phyloP scores from a whole-genome alignment of 1,140 invertebrate species.

The Xylocopa sonorina region DNA sequence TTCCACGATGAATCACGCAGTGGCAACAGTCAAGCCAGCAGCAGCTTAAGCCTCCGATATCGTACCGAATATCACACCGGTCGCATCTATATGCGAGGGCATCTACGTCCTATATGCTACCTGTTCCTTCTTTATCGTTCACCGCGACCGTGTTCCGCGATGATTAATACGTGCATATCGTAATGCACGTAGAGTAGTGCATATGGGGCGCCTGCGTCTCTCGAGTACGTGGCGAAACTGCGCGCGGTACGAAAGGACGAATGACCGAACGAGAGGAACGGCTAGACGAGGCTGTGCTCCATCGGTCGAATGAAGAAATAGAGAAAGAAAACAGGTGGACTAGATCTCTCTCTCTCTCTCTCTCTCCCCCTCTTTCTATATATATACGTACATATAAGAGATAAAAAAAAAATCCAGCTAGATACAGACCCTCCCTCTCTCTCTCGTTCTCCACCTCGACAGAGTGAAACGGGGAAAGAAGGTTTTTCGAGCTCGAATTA shows the following conservation, averaged over 20 bases:
- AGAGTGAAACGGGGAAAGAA: conserved; percentile 35
- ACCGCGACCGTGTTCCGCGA: conserved; percentile 59
- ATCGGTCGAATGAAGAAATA: conserved; percentile 27
- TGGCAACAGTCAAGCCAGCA: background rate
- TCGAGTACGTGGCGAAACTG: conserved; percentile 51
- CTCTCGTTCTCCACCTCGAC: no score
- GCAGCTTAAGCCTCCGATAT: background rate
- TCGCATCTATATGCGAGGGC: background rate
- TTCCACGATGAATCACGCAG: conserved; percentile 38
- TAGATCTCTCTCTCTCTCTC: no score
- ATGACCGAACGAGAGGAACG: conserved; percentile 29
- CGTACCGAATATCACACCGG: conserved; percentile 14
- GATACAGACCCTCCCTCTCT: no score
- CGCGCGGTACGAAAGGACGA: conserved; percentile 26
- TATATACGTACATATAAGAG: no score
- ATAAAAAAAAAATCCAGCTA: conserved; percentile 28
- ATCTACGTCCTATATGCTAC: conserved; percentile 15
- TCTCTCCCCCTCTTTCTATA: no score
- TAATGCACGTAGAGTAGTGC: conserved; percentile 31
- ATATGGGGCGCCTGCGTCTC: conserved; percentile 35
- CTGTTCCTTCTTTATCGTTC: conserved; percentile 34
- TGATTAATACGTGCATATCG: conserved; percentile 68
- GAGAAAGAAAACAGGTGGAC: conserved; percentile 17
- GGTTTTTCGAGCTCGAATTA: background rate
- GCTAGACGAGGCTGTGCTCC: background rate